Percentiles rank a stretch among this genome's conserved stretches.
Evolutionary conservation across 2,888 invertebrate species (phyloP).

Genomic region (Drosophila fungiperda): DNA sequence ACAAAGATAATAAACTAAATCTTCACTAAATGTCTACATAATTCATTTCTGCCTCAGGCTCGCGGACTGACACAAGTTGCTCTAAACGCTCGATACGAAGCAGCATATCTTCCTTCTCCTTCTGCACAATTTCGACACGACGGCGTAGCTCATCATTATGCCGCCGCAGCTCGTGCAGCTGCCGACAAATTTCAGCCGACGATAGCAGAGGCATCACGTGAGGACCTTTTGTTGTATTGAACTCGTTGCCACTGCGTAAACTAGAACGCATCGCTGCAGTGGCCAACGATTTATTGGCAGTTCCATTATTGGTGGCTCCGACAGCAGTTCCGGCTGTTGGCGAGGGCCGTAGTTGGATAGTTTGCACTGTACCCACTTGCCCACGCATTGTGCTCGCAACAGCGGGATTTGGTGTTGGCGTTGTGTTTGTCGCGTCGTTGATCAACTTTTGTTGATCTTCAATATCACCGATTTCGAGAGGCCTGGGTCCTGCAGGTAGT

Average conservation of each 20-base stretch:
- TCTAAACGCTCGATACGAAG: conserved; percentile 82
- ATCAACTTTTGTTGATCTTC: conserved; percentile 51
- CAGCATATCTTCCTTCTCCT: conserved; percentile 82
- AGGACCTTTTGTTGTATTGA: conserved; percentile 46
- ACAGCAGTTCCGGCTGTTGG: conserved; percentile 40
- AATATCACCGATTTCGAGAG: conserved; percentile 33
- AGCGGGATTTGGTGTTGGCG: conserved; percentile 31
- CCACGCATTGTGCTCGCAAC: conserved; percentile 66
- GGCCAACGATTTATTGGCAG: conserved; percentile 35
- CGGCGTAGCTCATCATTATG: conserved; percentile 82
- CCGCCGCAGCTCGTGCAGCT: conserved; percentile 81
- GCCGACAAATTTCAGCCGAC: conserved; percentile 83
- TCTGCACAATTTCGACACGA: conserved; percentile 81
- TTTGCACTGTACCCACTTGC: conserved; percentile 77
- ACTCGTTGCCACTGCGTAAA: conserved; percentile 39
- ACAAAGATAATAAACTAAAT: conserved; percentile 45
- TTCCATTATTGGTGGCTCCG: conserved; percentile 54
- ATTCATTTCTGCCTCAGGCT: conserved; percentile 58
- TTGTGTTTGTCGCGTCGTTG: conserved; percentile 31
- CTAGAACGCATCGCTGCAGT: conserved; percentile 33
- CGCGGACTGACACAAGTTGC: conserved; percentile 71
- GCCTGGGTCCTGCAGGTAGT: conserved; percentile 48
- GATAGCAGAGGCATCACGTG: conserved; percentile 78
- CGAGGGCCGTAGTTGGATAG: conserved; percentile 63
- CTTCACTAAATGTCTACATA: conserved; percentile 62